A percentile compares a stretch with the other conserved stretches of the same genome.
These are phyloP conservation scores for Panthera uncia DNA, from an alignment of 2,113 vertebrate species.

Conservation along the genomic window DNA sequence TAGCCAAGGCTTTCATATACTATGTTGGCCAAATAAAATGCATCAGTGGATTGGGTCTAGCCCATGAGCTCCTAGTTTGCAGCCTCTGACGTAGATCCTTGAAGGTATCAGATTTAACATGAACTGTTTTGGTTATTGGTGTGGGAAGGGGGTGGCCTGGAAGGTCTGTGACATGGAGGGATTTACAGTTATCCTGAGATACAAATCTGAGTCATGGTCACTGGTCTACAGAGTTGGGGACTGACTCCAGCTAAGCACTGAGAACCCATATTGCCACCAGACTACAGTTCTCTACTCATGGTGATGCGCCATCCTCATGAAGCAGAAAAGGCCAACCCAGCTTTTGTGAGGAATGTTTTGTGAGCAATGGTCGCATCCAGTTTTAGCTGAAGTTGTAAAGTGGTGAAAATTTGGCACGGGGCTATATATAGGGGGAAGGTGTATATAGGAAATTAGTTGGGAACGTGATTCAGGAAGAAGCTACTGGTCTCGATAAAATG, in stretches of 20 bases:
- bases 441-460: constrained; percentile 5
- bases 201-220: neutral
- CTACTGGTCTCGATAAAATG: constrained; percentile 12
- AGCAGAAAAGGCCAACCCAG: neutral
- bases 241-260: neutral
- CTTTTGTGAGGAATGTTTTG: neutral
- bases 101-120: neutral
- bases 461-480: constrained; percentile 55
- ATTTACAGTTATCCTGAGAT: neutral
- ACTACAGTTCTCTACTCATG: neutral
- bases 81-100: neutral
- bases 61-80: neutral
- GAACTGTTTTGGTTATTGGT: neutral
- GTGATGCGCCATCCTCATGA: neutral
- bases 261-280: neutral
- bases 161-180: neutral
- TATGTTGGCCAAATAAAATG: constrained; percentile 12
- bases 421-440: neutral
- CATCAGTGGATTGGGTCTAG: neutral
- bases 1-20: constrained; percentile 11
- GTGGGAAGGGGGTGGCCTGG: neutral
- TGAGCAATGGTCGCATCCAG: neutral
- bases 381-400: constrained; percentile 33
- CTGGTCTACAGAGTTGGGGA: neutral
- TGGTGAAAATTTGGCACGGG: neutral